Conservation (phyloP, 1,140 invertebrate species). For the Drosophila kanapiae region DNA sequence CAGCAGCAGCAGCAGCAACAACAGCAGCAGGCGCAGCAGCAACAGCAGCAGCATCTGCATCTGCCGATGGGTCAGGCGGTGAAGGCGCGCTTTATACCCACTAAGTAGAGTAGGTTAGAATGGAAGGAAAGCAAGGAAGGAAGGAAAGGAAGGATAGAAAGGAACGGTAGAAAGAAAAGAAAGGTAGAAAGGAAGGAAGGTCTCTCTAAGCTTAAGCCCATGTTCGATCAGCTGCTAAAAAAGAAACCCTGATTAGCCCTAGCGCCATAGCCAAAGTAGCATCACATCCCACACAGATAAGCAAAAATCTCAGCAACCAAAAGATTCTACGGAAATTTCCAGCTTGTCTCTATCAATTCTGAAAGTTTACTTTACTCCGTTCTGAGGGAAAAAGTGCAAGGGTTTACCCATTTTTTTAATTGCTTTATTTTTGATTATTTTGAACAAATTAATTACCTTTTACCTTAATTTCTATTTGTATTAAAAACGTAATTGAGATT, state of each 20-base stretch:
- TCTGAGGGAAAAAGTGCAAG: no score
- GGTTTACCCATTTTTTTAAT: no score
- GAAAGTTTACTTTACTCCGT: no score
- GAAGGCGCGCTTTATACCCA: slow-evolving; percentile 83
- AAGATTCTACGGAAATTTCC: not conserved
- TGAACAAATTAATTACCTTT: no score
- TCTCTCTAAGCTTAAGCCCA: slow-evolving; percentile 44
- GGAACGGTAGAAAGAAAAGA: no score
- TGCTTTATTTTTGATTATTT: no score
- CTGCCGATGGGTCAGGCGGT: slow-evolving; percentile 73
- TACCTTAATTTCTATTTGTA: no score
- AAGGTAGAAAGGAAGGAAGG: slow-evolving; percentile 1
- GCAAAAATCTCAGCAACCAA: not conserved
- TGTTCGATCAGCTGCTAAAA: slow-evolving; percentile 25
- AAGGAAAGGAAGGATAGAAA: not conserved
- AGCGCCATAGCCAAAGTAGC: slow-evolving; percentile 58
- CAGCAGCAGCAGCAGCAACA: slow-evolving; percentile 65
- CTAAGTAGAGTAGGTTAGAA: slow-evolving; percentile 60
- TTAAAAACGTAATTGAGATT: slow-evolving; percentile 10
- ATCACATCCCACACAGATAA: slow-evolving; percentile 40
- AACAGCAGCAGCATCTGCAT: slow-evolving; percentile 69
- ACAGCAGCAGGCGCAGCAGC: slow-evolving; percentile 52
- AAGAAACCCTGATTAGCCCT: slow-evolving; percentile 15
- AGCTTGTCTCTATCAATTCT: no score
- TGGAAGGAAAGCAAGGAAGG: not conserved